Evolutionary conservation across 2,113 vertebrate species (phyloP).

Genomic region (Myotis davidii): DNA sequence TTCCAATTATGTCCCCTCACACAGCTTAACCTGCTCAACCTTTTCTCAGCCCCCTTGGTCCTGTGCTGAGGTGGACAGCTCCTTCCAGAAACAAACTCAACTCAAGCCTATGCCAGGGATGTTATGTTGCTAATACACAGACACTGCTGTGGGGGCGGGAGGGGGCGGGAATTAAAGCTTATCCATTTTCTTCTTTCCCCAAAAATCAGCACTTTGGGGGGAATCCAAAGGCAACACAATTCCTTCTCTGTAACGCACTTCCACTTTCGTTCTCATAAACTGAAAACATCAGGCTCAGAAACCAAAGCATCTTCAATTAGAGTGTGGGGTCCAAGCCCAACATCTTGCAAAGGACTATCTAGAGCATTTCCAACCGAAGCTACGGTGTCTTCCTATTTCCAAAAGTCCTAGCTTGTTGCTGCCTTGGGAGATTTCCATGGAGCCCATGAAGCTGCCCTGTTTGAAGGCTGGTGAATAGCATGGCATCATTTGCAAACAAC

Average conservation of each 20-base stretch:
- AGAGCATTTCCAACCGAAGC: background rate
- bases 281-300: constrained; percentile 4
- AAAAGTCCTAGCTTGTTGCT: background rate
- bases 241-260: background rate
- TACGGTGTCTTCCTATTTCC: background rate
- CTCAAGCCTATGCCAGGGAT: background rate
- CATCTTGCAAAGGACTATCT: background rate
- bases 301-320: background rate
- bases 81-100: background rate
- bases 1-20: background rate
- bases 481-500: background rate
- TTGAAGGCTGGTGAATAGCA: constrained; percentile 19
- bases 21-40: background rate
- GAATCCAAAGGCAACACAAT: constrained; percentile 10
- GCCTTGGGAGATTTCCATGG: background rate
- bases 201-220: background rate
- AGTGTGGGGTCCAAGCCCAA: background rate
- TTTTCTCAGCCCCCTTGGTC: background rate
- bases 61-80: background rate
- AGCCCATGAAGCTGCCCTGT: background rate
- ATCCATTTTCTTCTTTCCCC: background rate
- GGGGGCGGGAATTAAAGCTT: background rate
- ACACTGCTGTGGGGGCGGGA: accelerated
- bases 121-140: background rate
- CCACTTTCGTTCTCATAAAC: background rate